A percentile compares a stretch with the other conserved stretches of the same genome.
phyloP scores from a whole-genome alignment of 2,113 vertebrate species.

The Cairina moschata region DNA sequence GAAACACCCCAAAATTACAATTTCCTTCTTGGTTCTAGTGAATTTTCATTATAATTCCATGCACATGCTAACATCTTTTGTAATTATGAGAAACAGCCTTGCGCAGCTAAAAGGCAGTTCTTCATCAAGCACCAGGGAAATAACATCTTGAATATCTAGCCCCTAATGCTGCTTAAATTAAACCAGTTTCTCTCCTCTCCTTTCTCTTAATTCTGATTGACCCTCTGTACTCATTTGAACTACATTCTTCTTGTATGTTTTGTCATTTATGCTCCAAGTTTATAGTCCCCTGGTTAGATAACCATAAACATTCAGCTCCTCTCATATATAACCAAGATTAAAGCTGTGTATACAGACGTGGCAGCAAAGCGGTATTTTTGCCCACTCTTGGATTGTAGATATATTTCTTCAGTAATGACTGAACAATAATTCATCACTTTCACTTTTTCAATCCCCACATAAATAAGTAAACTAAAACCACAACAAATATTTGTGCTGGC shows the following conservation, averaged over 20 bases:
- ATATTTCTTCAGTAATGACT: conserved; percentile 58
- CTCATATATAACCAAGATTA: conserved; percentile 72
- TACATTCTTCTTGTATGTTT: conserved; percentile 57
- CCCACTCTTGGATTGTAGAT: conserved; percentile 47
- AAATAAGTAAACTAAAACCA: conserved; percentile 56
- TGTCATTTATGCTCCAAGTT: conserved; percentile 70
- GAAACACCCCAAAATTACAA: not conserved
- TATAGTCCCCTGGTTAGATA: conserved; percentile 73
- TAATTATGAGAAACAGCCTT: conserved; percentile 41
- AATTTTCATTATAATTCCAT: conserved; percentile 31
- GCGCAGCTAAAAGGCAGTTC: conserved; percentile 46
- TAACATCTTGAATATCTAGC: conserved; percentile 62
- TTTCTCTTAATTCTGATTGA: conserved; percentile 64
- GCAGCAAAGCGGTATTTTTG: conserved; percentile 61
- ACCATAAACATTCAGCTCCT: conserved; percentile 67
- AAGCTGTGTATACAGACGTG: conserved; percentile 70
- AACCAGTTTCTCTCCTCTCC: conserved; percentile 61
- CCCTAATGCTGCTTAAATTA: conserved; percentile 69
- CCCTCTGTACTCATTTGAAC: conserved; percentile 65
- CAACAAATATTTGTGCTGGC: conserved; percentile 42
- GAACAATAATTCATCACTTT: conserved; percentile 40
- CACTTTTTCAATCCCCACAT: conserved; percentile 18
- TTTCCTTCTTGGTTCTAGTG: not conserved
- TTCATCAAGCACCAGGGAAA: conserved; percentile 64
- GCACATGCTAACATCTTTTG: not conserved